Percentiles rank a stretch among this genome's conserved stretches.
These are phyloP conservation scores for Ptychochromis oligacanthus DNA, from an alignment of 2,113 vertebrate genomes.

Conservation along the genomic window DNA sequence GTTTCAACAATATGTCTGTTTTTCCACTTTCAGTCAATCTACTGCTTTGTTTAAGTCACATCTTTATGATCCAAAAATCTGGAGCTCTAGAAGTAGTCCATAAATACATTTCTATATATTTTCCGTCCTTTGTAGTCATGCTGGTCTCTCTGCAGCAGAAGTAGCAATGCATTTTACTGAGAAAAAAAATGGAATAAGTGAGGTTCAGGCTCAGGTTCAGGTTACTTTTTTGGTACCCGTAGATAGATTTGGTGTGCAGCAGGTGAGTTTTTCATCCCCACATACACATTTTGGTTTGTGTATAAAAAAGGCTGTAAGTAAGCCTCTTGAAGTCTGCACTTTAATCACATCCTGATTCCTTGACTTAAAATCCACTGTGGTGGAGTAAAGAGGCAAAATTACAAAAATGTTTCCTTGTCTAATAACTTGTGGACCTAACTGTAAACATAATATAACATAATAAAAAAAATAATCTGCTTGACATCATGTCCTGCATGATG, in stretches of 20 bases:
- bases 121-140: neutral
- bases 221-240: neutral
- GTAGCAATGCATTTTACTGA: too few relatives aligned
- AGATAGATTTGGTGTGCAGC: neutral
- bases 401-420: neutral
- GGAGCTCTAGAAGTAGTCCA: neutral
- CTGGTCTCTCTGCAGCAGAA: neutral
- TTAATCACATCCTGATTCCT: too few relatives aligned
- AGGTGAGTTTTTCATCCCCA: neutral
- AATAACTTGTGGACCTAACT: neutral
- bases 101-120: neutral
- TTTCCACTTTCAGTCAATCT: neutral
- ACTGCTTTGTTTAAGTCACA: neutral
- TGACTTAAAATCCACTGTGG: too few relatives aligned
- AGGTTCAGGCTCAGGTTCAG: neutral
- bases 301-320: too few relatives aligned
- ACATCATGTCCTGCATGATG: too few relatives aligned
- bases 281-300: neutral
- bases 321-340: neutral
- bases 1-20: neutral
- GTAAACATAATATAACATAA: neutral
- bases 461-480: too few relatives aligned
- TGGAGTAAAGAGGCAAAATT: neutral
- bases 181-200: too few relatives aligned
- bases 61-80: neutral